Base-by-base conservation (phyloP, 1,140 invertebrate species). In the Eupristina koningsbergeri region DNA sequence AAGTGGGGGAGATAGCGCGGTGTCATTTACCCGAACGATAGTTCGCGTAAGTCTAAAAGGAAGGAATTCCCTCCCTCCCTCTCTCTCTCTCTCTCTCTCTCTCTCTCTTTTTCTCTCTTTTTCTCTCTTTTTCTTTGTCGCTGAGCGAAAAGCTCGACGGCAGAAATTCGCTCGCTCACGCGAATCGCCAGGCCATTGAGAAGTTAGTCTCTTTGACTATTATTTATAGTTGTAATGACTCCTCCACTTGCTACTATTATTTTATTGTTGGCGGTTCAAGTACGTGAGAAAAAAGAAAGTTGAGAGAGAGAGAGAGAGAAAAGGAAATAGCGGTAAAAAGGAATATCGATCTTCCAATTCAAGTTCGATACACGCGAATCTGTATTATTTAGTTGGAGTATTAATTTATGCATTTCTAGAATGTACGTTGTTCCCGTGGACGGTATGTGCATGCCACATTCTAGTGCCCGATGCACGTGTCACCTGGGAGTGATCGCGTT, bases 21-120 rank as follows among this genome's bases (percentile, higher is more conserved):
- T 85, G 84, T 85, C 84, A 85, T 81, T 81, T 85, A 85, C 84
- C 74, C 84, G 74, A 67, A 77, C 83, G 73, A 76, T 63, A 84
- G 83, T 61, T n/a, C 45, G 45, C 61, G 47, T 36, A 80, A 80
- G 67, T 80, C 67, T 45, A 39, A 80, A 80, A 80, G 67, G 31
- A 58, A 80, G 71, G 26, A 82, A 79, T 79, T 84, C 41, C 61
- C 71, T 77, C 22, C 53, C 58, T 77, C 50, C 77, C 36, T 80
- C 29, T 81, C 36, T 82, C 34, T 80, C 45, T 80, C 58, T n/a
- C 61, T 85, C 39, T 81, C 69, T 80, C 39, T 63, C 61, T 31
- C 1, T 31, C 17, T 34, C 41, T 45, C 6, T 45, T 45, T 34
- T 19, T 45, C 39, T 17, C 15, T n/a, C 61, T 58, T 22, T 22